Conservation (phyloP, 2,888 invertebrate species). For the Aradus depressus region DNA sequence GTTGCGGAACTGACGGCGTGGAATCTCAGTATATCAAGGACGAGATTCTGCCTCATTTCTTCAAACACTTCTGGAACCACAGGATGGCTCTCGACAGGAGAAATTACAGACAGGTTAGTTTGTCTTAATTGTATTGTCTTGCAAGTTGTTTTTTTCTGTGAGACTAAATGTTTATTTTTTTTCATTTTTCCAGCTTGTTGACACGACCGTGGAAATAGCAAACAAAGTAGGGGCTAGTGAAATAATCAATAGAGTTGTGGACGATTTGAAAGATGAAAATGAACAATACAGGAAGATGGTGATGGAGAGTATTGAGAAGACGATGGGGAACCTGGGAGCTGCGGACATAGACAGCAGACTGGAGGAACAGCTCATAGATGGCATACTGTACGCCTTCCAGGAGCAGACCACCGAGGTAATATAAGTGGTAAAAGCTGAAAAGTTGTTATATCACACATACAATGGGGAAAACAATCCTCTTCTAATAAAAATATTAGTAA, state of each 20-base stretch:
- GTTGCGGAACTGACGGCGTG: constrained; percentile 99
- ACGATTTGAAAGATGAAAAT: constrained; percentile 98
- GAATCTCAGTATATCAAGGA: constrained; percentile 99
- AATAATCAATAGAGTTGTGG: constrained; percentile 96
- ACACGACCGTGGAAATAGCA: constrained; percentile 99
- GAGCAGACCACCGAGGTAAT: constrained; percentile 96
- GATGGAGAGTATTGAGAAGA: constrained; percentile 99
- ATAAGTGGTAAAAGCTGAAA: too few relatives aligned
- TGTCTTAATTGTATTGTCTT: not conserved
- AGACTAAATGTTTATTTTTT: too few relatives aligned
- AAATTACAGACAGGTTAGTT: constrained; percentile 74
- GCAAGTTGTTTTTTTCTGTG: not conserved
- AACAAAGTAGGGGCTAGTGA: constrained; percentile 99
- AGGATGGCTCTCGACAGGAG: constrained; percentile 97
- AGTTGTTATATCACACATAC: too few relatives aligned
- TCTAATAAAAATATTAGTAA: too few relatives aligned
- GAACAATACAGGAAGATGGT: constrained; percentile 99
- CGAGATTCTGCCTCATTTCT: constrained; percentile 95
- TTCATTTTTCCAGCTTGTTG: constrained; percentile 58
- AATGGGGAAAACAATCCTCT: too few relatives aligned
- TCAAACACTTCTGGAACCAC: constrained; percentile 99
- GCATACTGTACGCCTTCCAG: constrained; percentile 98
- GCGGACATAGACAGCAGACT: constrained; percentile 95
- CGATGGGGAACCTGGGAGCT: constrained; percentile 93
- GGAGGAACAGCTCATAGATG: constrained; percentile 98